Conservation (phyloP, 2,888 invertebrate genomes). For the Athalia circularis region DNA sequence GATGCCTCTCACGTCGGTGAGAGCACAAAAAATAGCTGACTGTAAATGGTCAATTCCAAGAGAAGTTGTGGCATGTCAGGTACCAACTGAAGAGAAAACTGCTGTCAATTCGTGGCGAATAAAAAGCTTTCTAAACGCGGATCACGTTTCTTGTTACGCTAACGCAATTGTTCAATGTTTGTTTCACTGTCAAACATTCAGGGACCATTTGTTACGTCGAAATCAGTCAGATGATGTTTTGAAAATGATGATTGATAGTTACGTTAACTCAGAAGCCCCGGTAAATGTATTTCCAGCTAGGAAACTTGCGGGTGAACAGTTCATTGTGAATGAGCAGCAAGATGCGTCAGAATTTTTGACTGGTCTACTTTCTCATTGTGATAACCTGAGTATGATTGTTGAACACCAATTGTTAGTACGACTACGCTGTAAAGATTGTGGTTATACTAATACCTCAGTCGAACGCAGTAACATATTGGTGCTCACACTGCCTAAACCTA, state of each 20-base stretch:
- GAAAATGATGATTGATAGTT: slow-evolving; percentile 3
- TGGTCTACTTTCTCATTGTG: neutral
- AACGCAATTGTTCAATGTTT: no score
- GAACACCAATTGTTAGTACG: neutral
- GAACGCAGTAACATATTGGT: neutral
- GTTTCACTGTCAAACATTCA: no score
- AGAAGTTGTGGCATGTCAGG: neutral
- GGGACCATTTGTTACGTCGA: no score
- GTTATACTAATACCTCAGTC: neutral
- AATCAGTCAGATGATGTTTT: no score
- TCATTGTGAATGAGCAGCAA: slow-evolving; percentile 16
- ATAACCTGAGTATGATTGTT: neutral
- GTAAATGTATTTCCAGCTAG: slow-evolving; percentile 10
- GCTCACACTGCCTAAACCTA: neutral
- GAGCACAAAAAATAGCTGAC: slow-evolving; percentile 47
- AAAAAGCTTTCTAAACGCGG: no score
- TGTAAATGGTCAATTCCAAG: neutral
- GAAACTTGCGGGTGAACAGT: slow-evolving; percentile 19
- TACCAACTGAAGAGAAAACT: no score
- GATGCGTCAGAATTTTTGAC: slow-evolving; percentile 37
- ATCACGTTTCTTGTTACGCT: no score
- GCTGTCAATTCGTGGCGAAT: no score
- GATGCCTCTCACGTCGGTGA: neutral
- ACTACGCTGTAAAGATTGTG: slow-evolving; percentile 4
- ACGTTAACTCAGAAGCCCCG: neutral